Evolutionary conservation across 1,140 invertebrate genomes (phyloP).

Genomic region (Zophobas morio): DNA sequence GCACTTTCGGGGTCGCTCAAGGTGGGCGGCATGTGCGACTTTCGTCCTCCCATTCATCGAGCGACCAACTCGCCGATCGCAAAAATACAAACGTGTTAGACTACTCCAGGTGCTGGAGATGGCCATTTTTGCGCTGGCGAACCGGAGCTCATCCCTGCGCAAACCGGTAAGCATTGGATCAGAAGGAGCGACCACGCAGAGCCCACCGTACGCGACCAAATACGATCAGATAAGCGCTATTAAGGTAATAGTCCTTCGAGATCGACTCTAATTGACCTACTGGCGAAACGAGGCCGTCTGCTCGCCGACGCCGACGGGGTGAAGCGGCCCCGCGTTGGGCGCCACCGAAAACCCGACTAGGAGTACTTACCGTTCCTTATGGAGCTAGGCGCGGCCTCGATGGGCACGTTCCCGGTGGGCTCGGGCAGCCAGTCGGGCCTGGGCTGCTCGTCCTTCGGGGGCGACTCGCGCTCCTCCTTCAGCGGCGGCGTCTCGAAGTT

Average conservation of each 20-base stretch:
- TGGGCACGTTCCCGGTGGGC: slow-evolving; percentile 55
- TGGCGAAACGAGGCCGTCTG: slow-evolving; percentile 11
- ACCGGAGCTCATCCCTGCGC: no score
- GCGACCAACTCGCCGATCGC: slow-evolving; percentile 16
- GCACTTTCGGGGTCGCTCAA: background rate
- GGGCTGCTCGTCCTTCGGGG: slow-evolving; percentile 57
- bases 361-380: slow-evolving; percentile 55
- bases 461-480: slow-evolving; percentile 63
- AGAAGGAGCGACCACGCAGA: no score
- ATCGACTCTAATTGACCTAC: slow-evolving; percentile 10
- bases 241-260: slow-evolving; percentile 16
- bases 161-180: background rate
- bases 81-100: slow-evolving; percentile 46
- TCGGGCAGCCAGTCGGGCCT: slow-evolving; percentile 57
- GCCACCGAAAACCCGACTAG: background rate
- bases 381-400: slow-evolving; percentile 54
- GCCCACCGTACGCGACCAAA: slow-evolving; percentile 1
- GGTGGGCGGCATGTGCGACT: background rate
- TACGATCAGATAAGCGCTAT: slow-evolving; percentile 11
- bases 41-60: background rate
- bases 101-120: slow-evolving; percentile 28
- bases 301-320: background rate
- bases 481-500: slow-evolving; percentile 66
- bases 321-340: background rate
- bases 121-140: no score